Evolutionary conservation across 2,888 invertebrate species (phyloP).

Genomic region (Petrolisthes manimaculis): DNA sequence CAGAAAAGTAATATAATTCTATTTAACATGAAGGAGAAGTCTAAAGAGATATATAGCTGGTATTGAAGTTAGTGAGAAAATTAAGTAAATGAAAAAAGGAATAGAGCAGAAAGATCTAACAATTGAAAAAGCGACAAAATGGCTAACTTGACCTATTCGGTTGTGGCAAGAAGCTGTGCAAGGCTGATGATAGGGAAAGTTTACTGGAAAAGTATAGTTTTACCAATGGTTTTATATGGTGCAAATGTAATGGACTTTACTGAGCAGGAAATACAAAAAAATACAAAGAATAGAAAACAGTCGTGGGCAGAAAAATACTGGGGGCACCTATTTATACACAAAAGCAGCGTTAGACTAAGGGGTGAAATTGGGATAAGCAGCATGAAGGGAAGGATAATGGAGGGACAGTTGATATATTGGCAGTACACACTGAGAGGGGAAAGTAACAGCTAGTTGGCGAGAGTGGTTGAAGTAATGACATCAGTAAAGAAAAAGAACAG

Average conservation of each 20-base stretch:
- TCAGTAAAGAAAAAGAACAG: no score
- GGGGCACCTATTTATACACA: no score
- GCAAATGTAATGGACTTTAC: background rate
- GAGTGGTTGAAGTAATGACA: no score
- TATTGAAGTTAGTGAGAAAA: no score
- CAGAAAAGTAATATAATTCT: background rate
- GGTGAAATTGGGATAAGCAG: no score
- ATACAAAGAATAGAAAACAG: slow-evolving; percentile 1
- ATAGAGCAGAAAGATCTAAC: background rate
- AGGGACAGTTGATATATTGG: no score
- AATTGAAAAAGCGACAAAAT: slow-evolving; percentile 10
- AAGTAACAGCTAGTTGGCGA: no score
- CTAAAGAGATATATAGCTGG: no score
- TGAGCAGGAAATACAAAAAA: no score
- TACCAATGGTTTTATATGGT: background rate
- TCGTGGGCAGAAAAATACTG: background rate
- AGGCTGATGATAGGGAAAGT: background rate
- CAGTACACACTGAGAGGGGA: no score
- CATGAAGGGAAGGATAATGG: no score
- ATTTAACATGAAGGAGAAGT: background rate
- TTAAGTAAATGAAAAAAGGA: background rate
- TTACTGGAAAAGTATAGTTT: background rate
- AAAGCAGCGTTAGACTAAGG: no score
- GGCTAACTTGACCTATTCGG: background rate
- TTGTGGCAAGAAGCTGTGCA: background rate